phyloP scores from a whole-genome alignment of 2,113 vertebrate genomes.

The Sinocyclocheilus maitianheensis region DNA sequence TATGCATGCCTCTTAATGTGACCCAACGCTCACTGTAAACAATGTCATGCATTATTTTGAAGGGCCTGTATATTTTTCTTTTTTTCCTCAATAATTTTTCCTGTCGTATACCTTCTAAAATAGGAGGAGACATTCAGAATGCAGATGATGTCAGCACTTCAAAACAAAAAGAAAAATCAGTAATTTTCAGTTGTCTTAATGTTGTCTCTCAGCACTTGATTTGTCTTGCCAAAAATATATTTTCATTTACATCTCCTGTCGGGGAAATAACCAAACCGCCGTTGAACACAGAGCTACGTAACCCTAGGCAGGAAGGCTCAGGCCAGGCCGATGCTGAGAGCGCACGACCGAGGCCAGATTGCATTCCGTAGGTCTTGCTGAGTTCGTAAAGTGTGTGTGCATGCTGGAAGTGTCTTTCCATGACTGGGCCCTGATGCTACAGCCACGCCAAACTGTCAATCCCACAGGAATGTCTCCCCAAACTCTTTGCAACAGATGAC shows the following conservation, averaged over 20 bases:
- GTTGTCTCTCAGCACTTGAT: conserved; percentile 44
- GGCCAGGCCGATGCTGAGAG: conserved; percentile 30
- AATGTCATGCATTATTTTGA: neutral
- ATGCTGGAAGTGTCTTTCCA: conserved; percentile 57
- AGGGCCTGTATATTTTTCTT: neutral
- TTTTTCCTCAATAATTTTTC: neutral
- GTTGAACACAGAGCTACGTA: conserved; percentile 3
- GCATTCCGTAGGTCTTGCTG: conserved; percentile 35
- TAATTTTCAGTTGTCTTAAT: conserved; percentile 40
- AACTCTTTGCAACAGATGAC: conserved; percentile 61
- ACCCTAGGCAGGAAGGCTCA: conserved; percentile 16
- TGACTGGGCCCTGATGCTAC: conserved; percentile 51
- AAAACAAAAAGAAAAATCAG: conserved; percentile 1
- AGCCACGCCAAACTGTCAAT: conserved; percentile 61
- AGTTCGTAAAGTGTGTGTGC: conserved; percentile 56
- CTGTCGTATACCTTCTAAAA: conserved; percentile 3
- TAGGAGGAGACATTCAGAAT: neutral
- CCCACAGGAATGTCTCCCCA: conserved; percentile 61
- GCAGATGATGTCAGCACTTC: conserved; percentile 17
- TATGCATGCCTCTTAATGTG: neutral
- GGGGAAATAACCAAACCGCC: conserved; percentile 18
- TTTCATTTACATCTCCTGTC: conserved; percentile 33
- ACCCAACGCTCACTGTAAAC: neutral
- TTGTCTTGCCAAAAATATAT: conserved; percentile 40
- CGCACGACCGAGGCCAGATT: conserved; percentile 8